phyloP scores from a whole-genome alignment of 2,113 vertebrate genomes.

The Sinocyclocheilus maitianheensis region DNA sequence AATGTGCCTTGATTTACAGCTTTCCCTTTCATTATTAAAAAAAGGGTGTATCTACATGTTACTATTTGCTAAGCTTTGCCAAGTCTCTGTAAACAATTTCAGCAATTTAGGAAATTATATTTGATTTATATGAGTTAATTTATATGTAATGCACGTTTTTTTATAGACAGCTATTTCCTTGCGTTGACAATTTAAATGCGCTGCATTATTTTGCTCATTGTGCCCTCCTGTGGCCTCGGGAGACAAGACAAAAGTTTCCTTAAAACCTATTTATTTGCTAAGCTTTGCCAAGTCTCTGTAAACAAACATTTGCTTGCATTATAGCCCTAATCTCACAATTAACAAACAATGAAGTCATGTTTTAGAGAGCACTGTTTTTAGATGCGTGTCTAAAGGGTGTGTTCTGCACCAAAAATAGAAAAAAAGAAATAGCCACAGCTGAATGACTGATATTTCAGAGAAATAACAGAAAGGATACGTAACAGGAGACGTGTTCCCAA shows the following conservation, averaged over 20 bases:
- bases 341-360: neutral
- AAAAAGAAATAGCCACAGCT: slow-evolving; percentile 1
- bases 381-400: neutral
- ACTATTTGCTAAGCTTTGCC: neutral
- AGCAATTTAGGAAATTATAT: no score
- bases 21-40: neutral
- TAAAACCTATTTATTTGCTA: no score
- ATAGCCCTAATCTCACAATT: neutral
- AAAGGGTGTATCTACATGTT: neutral
- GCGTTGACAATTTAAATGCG: no score
- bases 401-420: neutral
- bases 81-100: no score
- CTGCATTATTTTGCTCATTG: no score
- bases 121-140: no score
- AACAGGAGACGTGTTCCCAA: slow-evolving; percentile 95
- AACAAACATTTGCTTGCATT: neutral
- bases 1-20: neutral
- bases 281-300: neutral
- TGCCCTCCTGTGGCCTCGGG: no score
- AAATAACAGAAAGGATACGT: slow-evolving; percentile 88
- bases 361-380: neutral
- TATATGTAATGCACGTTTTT: no score
- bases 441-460: neutral
- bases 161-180: no score
- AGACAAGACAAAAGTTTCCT: no score